phyloP scores from a whole-genome alignment of 2,113 vertebrate genomes.

The Synodontis membranacea region DNA sequence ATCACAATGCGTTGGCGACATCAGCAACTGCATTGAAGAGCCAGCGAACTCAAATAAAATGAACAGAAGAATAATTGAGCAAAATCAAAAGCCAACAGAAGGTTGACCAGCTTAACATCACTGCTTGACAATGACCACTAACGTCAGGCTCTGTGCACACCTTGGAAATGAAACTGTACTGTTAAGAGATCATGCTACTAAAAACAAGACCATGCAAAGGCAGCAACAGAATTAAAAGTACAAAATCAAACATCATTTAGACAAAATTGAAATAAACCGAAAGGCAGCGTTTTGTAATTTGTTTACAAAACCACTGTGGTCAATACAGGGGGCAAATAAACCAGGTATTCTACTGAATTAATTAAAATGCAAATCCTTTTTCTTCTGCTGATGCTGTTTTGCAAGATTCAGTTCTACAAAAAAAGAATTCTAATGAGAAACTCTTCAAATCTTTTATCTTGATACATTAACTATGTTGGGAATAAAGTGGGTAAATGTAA shows the following conservation, averaged over 20 bases:
- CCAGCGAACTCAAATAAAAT: slow-evolving; percentile 69
- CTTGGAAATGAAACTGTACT: slow-evolving; percentile 60
- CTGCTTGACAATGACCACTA: slow-evolving; percentile 57
- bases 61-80: slow-evolving; percentile 68
- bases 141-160: slow-evolving; percentile 57
- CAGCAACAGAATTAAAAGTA: slow-evolving; percentile 61
- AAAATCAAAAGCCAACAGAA: slow-evolving; percentile 65
- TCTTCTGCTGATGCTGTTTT: slow-evolving; percentile 67
- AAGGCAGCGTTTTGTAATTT: slow-evolving; percentile 13
- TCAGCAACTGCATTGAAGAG: slow-evolving; percentile 78
- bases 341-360: neutral
- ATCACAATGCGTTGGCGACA: slow-evolving; percentile 75
- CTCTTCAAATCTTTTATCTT: slow-evolving; percentile 56
- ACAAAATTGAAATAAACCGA: slow-evolving; percentile 2
- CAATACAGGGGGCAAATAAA: slow-evolving; percentile 6
- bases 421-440: slow-evolving; percentile 37
- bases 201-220: slow-evolving; percentile 77
- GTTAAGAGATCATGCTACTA: slow-evolving; percentile 73
- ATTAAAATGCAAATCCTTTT: slow-evolving; percentile 19
- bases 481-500: slow-evolving; percentile 53
- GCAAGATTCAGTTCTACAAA: slow-evolving; percentile 67
- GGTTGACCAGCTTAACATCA: slow-evolving; percentile 56
- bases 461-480: slow-evolving; percentile 59
- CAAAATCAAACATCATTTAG: slow-evolving; percentile 3
- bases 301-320: slow-evolving; percentile 24